A percentile compares a stretch with the other conserved stretches of the same genome.
phyloP scores from a whole-genome alignment of 1,140 invertebrate genomes.

The Wiebesia pumilae region DNA sequence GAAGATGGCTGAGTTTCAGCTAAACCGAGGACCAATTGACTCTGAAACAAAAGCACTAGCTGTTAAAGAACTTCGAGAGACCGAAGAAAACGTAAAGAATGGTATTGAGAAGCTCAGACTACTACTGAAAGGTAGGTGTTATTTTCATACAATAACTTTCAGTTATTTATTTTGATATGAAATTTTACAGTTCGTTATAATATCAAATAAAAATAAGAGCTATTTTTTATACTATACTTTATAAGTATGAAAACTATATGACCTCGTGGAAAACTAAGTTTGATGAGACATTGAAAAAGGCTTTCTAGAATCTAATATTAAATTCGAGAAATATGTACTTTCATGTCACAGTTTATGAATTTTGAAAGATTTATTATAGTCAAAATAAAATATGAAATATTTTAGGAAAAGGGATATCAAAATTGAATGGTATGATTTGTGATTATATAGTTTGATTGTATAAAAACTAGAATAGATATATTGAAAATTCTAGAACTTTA shows the following conservation, averaged over 20 bases:
- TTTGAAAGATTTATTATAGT: neutral
- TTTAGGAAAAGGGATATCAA: neutral
- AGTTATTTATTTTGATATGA: neutral
- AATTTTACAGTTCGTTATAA: neutral
- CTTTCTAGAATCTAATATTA: neutral
- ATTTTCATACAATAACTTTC: neutral
- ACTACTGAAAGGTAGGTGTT: constrained; percentile 76
- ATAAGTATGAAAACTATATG: neutral
- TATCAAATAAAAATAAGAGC: neutral
- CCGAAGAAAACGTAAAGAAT: constrained; percentile 78
- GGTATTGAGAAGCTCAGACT: constrained; percentile 78
- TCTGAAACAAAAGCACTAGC: constrained; percentile 76
- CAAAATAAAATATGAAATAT: neutral
- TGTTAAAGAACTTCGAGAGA: constrained; percentile 80
- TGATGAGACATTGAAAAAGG: neutral
- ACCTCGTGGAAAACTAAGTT: neutral
- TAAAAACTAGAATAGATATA: too few species aligned
- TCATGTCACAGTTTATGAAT: neutral
- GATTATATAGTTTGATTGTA: too few species aligned
- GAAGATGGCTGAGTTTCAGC: constrained; percentile 45
- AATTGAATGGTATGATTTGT: too few species aligned
- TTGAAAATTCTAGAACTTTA: too few species aligned
- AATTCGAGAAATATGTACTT: too few species aligned
- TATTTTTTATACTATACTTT: neutral
- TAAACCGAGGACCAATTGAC: constrained; percentile 57